Conservation (phyloP, 2,797 vertebrate genomes). For the Serranus cabrilla region DNA sequence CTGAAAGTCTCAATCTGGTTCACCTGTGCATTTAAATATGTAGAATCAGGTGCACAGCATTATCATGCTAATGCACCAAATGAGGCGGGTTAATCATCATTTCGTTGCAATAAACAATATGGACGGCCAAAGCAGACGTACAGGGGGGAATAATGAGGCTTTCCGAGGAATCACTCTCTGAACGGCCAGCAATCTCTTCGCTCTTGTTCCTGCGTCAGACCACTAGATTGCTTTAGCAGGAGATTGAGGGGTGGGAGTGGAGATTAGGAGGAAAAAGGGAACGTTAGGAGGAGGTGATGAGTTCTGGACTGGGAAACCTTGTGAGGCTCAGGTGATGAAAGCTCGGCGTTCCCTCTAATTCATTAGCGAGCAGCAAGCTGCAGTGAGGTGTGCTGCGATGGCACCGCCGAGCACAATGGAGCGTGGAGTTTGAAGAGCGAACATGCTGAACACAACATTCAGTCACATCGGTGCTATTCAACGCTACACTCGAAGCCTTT, state of each 20-base stretch:
- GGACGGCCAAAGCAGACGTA: conserved; percentile 10
- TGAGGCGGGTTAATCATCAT: conserved; percentile 43
- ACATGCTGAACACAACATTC: conserved; percentile 23
- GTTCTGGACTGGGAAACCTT: conserved; percentile 47
- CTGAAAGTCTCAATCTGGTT: conserved; percentile 41
- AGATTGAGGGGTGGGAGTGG: conserved; percentile 50
- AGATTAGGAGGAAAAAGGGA: conserved; percentile 44
- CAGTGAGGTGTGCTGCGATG: conserved; percentile 35
- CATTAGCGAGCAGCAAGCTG: conserved; percentile 41
- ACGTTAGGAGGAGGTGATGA: conserved; percentile 43
- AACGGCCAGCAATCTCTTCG: conserved; percentile 59
- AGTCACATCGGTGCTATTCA: background rate
- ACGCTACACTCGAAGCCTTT: background rate
- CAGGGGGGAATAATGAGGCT: conserved; percentile 39
- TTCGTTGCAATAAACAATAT: conserved; percentile 44
- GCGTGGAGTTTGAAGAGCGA: background rate
- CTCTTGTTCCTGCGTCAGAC: conserved; percentile 38
- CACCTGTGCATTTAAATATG: conserved; percentile 47
- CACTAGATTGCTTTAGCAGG: conserved; percentile 59
- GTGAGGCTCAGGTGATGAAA: conserved; percentile 62
- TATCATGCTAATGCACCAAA: conserved; percentile 51
- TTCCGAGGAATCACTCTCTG: conserved; percentile 33
- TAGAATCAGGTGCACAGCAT: conserved; percentile 23
- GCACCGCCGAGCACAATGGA: conserved; percentile 17
- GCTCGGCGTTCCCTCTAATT: conserved; percentile 49